These are phyloP conservation scores for Ceryle rudis DNA, from an alignment of 2,797 vertebrate genomes.

Conservation along the genomic window DNA sequence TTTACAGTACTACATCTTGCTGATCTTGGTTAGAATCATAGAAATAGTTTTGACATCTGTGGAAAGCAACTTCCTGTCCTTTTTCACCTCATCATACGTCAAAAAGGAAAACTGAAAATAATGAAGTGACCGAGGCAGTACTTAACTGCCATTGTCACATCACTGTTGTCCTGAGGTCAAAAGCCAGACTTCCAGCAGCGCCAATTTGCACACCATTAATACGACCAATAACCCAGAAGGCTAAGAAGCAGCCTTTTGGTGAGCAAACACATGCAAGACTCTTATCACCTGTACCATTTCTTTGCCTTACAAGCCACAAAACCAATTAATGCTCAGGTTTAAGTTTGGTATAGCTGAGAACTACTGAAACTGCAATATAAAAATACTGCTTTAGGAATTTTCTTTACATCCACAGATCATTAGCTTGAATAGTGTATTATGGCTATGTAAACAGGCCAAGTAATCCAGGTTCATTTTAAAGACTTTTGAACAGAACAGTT, in stretches of 20 bases:
- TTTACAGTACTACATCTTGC: background rate
- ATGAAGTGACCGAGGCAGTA: background rate
- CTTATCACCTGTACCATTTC: background rate
- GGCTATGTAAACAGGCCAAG: background rate
- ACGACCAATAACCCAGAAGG: background rate
- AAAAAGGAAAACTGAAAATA: background rate
- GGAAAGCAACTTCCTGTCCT: background rate
- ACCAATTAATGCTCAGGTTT: background rate
- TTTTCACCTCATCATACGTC: background rate
- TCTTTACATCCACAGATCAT: background rate
- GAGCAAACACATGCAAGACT: background rate
- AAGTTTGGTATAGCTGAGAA: background rate
- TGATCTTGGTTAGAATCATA: background rate
- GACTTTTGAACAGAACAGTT: background rate
- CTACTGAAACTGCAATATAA: background rate
- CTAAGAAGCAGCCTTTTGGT: background rate
- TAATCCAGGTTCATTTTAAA: background rate
- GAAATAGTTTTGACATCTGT: background rate
- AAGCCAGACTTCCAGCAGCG: background rate
- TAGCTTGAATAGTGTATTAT: background rate
- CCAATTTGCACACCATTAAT: background rate
- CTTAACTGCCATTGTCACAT: background rate
- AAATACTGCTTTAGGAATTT: background rate
- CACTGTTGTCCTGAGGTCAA: fast-evolving
- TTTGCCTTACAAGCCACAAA: background rate